Evolutionary conservation across 2,888 invertebrate genomes (phyloP).

Genomic region (Acleris emargana): DNA sequence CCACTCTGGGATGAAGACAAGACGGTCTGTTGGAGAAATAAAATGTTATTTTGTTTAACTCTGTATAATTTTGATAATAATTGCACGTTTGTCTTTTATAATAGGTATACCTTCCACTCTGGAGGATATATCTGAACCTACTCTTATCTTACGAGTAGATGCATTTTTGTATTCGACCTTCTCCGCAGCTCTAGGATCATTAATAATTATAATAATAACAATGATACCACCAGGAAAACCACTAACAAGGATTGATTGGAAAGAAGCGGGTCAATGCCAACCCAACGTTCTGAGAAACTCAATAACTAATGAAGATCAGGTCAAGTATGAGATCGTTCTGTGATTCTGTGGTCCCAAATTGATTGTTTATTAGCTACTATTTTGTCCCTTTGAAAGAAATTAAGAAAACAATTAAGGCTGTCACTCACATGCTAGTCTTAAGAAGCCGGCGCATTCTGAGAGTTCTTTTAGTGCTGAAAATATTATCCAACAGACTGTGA

Average conservation of each 20-base stretch:
- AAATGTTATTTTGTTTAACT: too few species aligned
- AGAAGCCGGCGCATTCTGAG: too few species aligned
- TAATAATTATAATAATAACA: slow-evolving; percentile 28
- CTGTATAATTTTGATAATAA: too few species aligned
- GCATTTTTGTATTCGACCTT: slow-evolving; percentile 4
- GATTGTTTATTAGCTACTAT: neutral
- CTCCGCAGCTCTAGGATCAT: slow-evolving; percentile 3
- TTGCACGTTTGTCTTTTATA: too few species aligned
- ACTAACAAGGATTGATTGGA: slow-evolving; percentile 23
- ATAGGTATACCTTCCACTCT: too few species aligned
- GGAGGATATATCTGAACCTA: too few species aligned
- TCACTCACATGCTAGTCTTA: too few species aligned
- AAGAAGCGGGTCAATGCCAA: slow-evolving; percentile 31
- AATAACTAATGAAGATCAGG: slow-evolving; percentile 16
- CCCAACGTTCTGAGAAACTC: slow-evolving; percentile 18
- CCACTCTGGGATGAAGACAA: too few species aligned
- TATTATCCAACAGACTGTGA: too few species aligned
- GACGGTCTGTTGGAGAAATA: too few species aligned
- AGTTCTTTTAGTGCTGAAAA: too few species aligned
- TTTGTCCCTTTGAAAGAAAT: neutral
- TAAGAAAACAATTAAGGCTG: neutral
- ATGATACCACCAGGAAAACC: slow-evolving; percentile 32
- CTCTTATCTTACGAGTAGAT: neutral
- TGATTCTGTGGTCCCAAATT: slow-evolving; percentile 13
- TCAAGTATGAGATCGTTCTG: slow-evolving; percentile 8